These are phyloP conservation scores for Athene cunicularia DNA, from an alignment of 2,113 vertebrate species.

Conservation along the genomic window DNA sequence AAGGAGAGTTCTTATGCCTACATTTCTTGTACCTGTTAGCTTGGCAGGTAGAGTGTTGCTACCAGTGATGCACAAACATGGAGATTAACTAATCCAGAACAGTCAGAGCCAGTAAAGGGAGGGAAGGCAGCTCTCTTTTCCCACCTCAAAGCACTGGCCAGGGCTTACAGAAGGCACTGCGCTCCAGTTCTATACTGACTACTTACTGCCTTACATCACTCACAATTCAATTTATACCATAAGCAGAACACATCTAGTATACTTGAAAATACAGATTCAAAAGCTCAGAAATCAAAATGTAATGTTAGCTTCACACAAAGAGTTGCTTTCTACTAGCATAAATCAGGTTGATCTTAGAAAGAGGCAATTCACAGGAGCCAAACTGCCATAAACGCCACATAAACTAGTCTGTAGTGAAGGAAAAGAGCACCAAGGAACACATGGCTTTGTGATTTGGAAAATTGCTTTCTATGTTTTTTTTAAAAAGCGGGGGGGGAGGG, in stretches of 20 bases:
- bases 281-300: neutral
- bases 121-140: neutral
- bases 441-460: neutral
- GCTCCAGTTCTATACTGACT: neutral
- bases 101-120: neutral
- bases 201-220: neutral
- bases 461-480: too few species aligned
- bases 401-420: neutral
- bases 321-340: neutral
- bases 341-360: neutral
- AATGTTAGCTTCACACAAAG: neutral
- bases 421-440: neutral
- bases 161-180: accelerated
- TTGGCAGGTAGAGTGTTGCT: neutral
- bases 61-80: neutral
- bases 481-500: accelerated
- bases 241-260: neutral
- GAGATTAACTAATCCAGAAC: neutral
- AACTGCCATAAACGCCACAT: neutral
- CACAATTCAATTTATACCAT: neutral
- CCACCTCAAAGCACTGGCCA: neutral
- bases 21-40: neutral
- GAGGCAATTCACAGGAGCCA: accelerated
- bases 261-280: neutral
- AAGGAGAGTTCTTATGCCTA: neutral